Evolutionary conservation across 1,140 invertebrate species (phyloP).

Genomic region (Hyphantria cunea): DNA sequence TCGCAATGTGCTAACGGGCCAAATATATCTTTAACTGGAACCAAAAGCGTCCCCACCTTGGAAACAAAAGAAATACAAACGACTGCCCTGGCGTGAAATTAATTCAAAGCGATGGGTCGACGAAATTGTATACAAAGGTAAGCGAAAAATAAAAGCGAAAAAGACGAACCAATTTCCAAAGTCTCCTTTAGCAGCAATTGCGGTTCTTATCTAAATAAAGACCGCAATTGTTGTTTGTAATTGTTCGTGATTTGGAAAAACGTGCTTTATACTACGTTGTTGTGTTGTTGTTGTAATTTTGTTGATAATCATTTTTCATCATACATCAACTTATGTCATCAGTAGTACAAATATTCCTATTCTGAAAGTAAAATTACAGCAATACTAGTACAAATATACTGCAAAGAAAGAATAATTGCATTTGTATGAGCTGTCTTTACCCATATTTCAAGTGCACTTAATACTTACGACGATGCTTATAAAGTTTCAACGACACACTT

Average conservation of each 20-base stretch:
- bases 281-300: too few relatives aligned
- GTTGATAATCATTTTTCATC: too few relatives aligned
- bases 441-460: too few relatives aligned
- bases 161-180: conserved; percentile 55
- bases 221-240: conserved; percentile 43
- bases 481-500: too few relatives aligned
- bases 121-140: conserved; percentile 66
- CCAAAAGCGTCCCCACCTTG: conserved; percentile 52
- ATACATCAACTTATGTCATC: too few relatives aligned
- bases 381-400: too few relatives aligned
- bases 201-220: conserved; percentile 43
- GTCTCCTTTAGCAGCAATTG: conserved; percentile 43
- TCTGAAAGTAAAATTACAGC: too few relatives aligned
- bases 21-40: conserved; percentile 57
- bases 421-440: too few relatives aligned
- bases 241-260: conserved; percentile 10
- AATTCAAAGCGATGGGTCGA: conserved; percentile 61
- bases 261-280: too few relatives aligned
- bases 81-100: conserved; percentile 59
- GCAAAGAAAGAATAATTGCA: too few relatives aligned
- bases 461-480: too few relatives aligned
- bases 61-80: conserved; percentile 65
- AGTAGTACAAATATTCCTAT: too few relatives aligned
- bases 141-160: conserved; percentile 59
- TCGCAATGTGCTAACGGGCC: conserved; percentile 55